Percentiles rank a stretch among this genome's conserved stretches.
phyloP scores from a whole-genome alignment of 1,140 invertebrate species.

The Oppia nitens region DNA sequence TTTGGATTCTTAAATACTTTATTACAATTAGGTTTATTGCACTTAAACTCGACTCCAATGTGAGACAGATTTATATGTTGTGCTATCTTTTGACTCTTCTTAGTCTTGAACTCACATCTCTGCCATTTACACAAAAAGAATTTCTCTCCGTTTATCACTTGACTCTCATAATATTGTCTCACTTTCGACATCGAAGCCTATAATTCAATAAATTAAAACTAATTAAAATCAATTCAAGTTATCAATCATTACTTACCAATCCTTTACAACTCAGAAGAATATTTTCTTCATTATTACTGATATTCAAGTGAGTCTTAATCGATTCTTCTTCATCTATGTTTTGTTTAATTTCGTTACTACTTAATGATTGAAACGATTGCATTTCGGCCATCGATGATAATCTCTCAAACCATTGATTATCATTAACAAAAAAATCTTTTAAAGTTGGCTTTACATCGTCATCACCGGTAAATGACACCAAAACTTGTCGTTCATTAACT shows the following conservation, averaged over 20 bases:
- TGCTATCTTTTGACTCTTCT: not conserved
- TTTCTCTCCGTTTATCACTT: not conserved
- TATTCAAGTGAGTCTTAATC: too few species aligned
- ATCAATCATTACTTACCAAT: not conserved
- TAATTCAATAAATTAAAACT: too few species aligned
- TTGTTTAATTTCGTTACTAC: too few species aligned
- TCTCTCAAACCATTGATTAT: too few species aligned
- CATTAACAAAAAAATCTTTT: too few species aligned
- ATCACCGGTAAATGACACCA: too few species aligned
- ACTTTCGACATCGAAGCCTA: not conserved
- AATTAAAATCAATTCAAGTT: too few species aligned
- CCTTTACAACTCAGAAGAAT: not conserved
- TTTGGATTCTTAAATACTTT: not conserved
- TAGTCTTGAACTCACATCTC: not conserved
- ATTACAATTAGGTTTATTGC: not conserved
- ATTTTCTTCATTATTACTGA: not conserved
- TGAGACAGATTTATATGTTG: not conserved
- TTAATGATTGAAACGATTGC: too few species aligned
- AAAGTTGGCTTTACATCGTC: too few species aligned
- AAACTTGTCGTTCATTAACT: too few species aligned
- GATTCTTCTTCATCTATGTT: too few species aligned
- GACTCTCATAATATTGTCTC: not conserved
- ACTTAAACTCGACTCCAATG: not conserved
- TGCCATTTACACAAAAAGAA: not conserved
- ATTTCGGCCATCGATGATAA: too few species aligned